Evolutionary conservation across 2,888 invertebrate genomes (phyloP).

Genomic region (Adela reaumurella): DNA sequence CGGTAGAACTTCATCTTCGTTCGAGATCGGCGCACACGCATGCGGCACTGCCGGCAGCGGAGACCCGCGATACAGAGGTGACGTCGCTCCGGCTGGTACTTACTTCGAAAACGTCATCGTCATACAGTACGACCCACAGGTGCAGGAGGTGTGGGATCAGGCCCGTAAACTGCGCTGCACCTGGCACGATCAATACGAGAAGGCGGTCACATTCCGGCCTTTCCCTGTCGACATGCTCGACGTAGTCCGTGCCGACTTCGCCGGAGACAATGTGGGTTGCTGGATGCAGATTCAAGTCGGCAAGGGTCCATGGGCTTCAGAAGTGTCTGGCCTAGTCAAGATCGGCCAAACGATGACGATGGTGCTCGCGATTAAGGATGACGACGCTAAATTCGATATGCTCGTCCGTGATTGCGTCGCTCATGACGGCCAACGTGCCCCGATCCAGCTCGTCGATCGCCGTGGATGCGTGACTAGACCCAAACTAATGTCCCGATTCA

Average conservation of each 20-base stretch:
- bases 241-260: conserved; percentile 91
- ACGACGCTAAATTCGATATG: conserved; percentile 95
- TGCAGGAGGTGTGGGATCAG: conserved; percentile 95
- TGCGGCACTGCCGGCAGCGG: conserved; percentile 92
- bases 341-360: conserved; percentile 97
- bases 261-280: conserved; percentile 92
- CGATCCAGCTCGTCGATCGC: conserved; percentile 90
- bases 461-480: conserved; percentile 89
- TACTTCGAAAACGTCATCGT: conserved; percentile 94
- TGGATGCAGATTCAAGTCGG: conserved; percentile 98
- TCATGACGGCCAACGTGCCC: conserved; percentile 90
- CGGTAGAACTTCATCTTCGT: conserved; percentile 81
- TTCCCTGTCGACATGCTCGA: conserved; percentile 95
- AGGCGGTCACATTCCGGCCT: conserved; percentile 89
- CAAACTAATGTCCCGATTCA: conserved; percentile 89
- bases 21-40: conserved; percentile 87
- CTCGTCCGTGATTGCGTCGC: conserved; percentile 91
- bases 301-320: conserved; percentile 93
- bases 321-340: conserved; percentile 90
- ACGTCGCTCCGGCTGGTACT: conserved; percentile 85
- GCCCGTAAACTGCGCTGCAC: conserved; percentile 88
- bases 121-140: conserved; percentile 89
- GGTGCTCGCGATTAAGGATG: conserved; percentile 93
- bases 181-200: conserved; percentile 95
- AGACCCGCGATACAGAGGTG: conserved; percentile 87